A percentile compares a stretch with the other conserved stretches of the same genome.
These are phyloP conservation scores for Drosophila algonquin DNA, from an alignment of 2,888 invertebrate species.

Conservation along the genomic window DNA sequence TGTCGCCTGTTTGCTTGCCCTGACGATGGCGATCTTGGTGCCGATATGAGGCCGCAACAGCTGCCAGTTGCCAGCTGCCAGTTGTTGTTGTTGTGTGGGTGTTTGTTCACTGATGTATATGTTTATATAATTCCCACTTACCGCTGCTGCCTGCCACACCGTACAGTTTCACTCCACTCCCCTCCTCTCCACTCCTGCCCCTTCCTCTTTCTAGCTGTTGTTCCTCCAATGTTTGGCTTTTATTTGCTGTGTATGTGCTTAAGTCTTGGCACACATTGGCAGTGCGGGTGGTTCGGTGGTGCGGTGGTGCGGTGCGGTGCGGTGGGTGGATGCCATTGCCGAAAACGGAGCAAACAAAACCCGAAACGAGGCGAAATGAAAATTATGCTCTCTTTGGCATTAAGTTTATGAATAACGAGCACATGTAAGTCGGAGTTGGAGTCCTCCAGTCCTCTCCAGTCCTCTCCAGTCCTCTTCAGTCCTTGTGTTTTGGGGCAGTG, in stretches of 20 bases:
- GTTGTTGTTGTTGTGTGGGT: constrained; percentile 10
- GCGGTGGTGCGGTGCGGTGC: neutral
- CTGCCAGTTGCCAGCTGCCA: constrained; percentile 60
- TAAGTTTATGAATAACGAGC: constrained; percentile 78
- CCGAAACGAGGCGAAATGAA: constrained; percentile 68
- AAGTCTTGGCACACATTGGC: constrained; percentile 10
- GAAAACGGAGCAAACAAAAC: constrained; percentile 52
- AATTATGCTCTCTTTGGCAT: constrained; percentile 77
- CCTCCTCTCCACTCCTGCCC: constrained; percentile 29
- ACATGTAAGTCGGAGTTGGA: constrained; percentile 48
- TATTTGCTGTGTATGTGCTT: constrained; percentile 60
- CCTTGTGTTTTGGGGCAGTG: constrained; percentile 6
- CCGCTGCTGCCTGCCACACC: constrained; percentile 52
- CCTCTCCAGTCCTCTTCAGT: neutral
- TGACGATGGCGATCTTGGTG: constrained; percentile 57
- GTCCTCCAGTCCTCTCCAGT: neutral
- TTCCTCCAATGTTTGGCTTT: constrained; percentile 66
- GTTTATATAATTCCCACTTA: constrained; percentile 72
- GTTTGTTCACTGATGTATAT: constrained; percentile 40
- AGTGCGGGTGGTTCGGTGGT: constrained; percentile 3
- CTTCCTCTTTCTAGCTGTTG: constrained; percentile 15
- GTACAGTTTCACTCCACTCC: constrained; percentile 43
- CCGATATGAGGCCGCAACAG: constrained; percentile 70
- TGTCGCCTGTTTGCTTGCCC: constrained; percentile 20
- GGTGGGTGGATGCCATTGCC: constrained; percentile 16